Conservation (phyloP, 2,888 invertebrate genomes). For the Nephrotoma appendiculata region DNA sequence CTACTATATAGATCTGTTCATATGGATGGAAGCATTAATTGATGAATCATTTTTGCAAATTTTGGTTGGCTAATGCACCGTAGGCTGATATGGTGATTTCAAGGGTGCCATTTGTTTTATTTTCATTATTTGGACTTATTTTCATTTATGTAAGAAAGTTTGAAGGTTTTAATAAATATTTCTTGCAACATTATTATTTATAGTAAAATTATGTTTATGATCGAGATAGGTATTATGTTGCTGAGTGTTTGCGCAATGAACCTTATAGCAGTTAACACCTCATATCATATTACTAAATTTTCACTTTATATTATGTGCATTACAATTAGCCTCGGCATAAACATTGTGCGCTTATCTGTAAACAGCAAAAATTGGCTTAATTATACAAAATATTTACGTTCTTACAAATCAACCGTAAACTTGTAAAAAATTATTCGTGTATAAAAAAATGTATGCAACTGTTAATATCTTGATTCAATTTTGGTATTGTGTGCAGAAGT, state of each 20-base stretch:
- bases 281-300: not conserved
- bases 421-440: not conserved
- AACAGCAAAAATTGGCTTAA: not conserved
- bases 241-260: not conserved
- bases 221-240: not conserved
- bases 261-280: not conserved
- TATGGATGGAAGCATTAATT: too few species aligned
- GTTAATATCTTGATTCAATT: too few species aligned
- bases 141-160: not conserved
- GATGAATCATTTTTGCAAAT: too few species aligned
- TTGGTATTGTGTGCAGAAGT: too few species aligned
- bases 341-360: not conserved
- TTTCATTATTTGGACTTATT: too few species aligned
- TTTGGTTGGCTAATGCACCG: too few species aligned
- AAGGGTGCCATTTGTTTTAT: not conserved
- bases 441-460: not conserved
- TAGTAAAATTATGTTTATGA: not conserved
- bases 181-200: not conserved
- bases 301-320: not conserved
- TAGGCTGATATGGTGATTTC: not conserved
- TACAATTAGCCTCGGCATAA: not conserved
- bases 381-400: not conserved
- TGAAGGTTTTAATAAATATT: not conserved
- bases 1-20: too few species aligned
- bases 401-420: not conserved